Conservation (phyloP, 1,140 invertebrate genomes). For the Hylaeus anthracinus region DNA sequence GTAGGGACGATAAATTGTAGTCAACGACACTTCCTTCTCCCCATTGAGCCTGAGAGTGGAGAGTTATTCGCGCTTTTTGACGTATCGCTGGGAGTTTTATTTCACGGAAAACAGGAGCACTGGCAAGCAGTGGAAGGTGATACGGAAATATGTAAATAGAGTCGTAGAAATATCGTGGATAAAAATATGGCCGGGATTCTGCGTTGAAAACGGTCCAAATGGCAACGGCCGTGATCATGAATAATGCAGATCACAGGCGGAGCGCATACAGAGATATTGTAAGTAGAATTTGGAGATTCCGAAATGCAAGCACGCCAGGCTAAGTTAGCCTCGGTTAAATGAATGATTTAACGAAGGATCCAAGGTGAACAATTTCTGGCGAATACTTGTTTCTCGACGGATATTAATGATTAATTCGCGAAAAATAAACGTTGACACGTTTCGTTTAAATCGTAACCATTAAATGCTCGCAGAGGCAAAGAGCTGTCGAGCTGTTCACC, state of each 20-base stretch:
- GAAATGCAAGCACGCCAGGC: background rate
- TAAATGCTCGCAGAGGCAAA: background rate
- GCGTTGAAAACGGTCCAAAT: conserved; percentile 49
- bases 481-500: conserved; percentile 14
- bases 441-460: too few species aligned
- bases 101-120: conserved; percentile 7
- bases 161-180: conserved; percentile 30
- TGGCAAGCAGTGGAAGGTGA: conserved; percentile 1
- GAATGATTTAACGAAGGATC: background rate
- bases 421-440: background rate
- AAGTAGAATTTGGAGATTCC: conserved; percentile 27
- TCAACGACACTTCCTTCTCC: too few species aligned
- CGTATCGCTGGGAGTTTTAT: background rate
- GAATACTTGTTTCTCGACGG: too few species aligned
- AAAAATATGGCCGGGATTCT: conserved; percentile 37
- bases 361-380: too few species aligned
- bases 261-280: conserved; percentile 25
- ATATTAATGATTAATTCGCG: too few species aligned
- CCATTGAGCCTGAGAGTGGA: background rate
- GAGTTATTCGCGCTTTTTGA: background rate
- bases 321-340: background rate
- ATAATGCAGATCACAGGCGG: conserved; percentile 38
- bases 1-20: too few species aligned
- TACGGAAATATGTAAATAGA: conserved; percentile 51
- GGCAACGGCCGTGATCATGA: conserved; percentile 43